These are phyloP conservation scores for Prinia subflava DNA, from an alignment of 2,113 vertebrate species.

Conservation along the genomic window DNA sequence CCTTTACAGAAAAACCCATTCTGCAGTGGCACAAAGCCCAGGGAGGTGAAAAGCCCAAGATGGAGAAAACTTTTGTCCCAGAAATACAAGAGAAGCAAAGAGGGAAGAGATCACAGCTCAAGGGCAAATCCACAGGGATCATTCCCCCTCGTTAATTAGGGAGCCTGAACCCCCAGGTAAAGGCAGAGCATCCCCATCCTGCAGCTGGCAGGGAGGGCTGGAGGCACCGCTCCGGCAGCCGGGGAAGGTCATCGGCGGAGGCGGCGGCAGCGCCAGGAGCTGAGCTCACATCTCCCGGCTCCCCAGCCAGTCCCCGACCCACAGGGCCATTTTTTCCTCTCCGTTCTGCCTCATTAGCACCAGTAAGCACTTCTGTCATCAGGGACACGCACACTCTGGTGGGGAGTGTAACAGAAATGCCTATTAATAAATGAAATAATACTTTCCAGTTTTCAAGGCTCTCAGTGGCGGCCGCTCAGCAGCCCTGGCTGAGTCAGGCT, in stretches of 20 bases:
- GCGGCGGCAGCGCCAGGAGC: slow-evolving; percentile 21
- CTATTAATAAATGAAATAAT: slow-evolving; percentile 67
- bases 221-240: background rate
- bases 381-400: slow-evolving; percentile 59
- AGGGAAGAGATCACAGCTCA: background rate
- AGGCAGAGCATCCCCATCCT: background rate
- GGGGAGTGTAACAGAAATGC: slow-evolving; percentile 60
- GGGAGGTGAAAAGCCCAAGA: background rate
- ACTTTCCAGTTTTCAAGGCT: slow-evolving; percentile 64
- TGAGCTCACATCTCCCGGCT: slow-evolving; percentile 64
- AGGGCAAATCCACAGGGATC: background rate
- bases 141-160: accelerated
- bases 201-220: background rate
- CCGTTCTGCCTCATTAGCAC: slow-evolving; percentile 63
- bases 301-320: slow-evolving; percentile 51
- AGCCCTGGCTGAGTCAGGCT: slow-evolving; percentile 52
- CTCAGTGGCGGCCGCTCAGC: slow-evolving; percentile 20
- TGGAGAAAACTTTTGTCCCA: accelerated
- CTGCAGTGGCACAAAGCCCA: background rate
- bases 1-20: background rate
- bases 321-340: slow-evolving; percentile 64
- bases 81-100: background rate
- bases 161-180: background rate
- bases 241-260: background rate
- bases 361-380: slow-evolving; percentile 68